Evolutionary conservation across 2,888 invertebrate genomes (phyloP).

Genomic region (Drosophila infuscata): DNA sequence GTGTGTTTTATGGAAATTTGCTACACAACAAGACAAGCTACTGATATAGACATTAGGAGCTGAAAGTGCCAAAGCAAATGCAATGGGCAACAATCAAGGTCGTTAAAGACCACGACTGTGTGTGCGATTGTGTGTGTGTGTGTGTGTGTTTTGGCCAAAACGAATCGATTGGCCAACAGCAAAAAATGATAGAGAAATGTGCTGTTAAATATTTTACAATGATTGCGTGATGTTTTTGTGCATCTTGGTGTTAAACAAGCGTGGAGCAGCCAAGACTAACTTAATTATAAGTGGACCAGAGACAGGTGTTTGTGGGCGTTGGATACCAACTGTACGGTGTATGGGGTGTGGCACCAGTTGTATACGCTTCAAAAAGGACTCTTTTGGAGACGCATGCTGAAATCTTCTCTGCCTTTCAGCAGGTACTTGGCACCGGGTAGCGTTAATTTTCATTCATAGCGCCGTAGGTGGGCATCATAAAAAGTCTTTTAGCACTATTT

Average conservation of each 20-base stretch:
- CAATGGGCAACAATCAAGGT: constrained; percentile 66
- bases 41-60: constrained; percentile 66
- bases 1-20: constrained; percentile 43
- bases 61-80: constrained; percentile 3
- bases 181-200: constrained; percentile 11
- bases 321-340: constrained; percentile 3
- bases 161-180: constrained; percentile 67
- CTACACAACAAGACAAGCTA: constrained; percentile 40
- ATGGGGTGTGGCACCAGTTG: neutral
- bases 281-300: constrained; percentile 44
- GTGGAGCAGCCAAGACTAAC: constrained; percentile 60
- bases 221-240: constrained; percentile 23
- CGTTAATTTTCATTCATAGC: constrained; percentile 75
- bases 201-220: constrained; percentile 37
- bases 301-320: constrained; percentile 43
- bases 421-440: constrained; percentile 32
- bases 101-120: constrained; percentile 48
- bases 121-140: neutral
- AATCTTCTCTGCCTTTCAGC: constrained; percentile 1
- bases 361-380: constrained; percentile 12
- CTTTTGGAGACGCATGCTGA: constrained; percentile 30
- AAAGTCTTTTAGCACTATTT: constrained; percentile 79
- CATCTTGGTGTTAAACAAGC: constrained; percentile 31
- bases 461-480: constrained; percentile 79
- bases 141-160: constrained; percentile 53